Evolutionary conservation across 2,888 invertebrate species (phyloP).

Genomic region (Lycocerus yunnanus): DNA sequence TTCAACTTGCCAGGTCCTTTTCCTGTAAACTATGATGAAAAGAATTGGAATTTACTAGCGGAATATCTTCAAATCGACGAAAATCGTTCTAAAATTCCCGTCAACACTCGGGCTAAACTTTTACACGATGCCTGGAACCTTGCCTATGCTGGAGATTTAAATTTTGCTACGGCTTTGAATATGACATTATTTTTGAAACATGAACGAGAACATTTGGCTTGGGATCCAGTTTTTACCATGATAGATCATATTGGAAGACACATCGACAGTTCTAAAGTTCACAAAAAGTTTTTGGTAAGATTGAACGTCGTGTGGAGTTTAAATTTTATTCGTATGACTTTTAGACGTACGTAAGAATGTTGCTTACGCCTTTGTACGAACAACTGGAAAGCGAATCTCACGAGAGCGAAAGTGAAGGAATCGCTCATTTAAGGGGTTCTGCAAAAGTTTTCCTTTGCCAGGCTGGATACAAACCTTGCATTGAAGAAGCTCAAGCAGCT

Average conservation of each 20-base stretch:
- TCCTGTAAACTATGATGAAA: slow-evolving; percentile 79
- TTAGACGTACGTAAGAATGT: slow-evolving; percentile 70
- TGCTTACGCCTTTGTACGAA: slow-evolving; percentile 74
- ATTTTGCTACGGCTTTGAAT: slow-evolving; percentile 75
- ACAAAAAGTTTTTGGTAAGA: slow-evolving; percentile 74
- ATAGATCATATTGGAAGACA: slow-evolving; percentile 80
- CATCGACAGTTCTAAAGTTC: slow-evolving; percentile 67
- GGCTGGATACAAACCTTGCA: slow-evolving; percentile 77
- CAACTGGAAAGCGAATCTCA: slow-evolving; percentile 63
- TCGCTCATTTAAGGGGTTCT: slow-evolving; percentile 68
- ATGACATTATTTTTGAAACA: slow-evolving; percentile 77
- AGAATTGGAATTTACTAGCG: slow-evolving; percentile 77
- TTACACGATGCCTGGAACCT: slow-evolving; percentile 80
- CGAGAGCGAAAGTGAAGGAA: slow-evolving; percentile 68
- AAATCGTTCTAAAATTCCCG: slow-evolving; percentile 65
- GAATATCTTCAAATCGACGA: slow-evolving; percentile 64
- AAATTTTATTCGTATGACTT: slow-evolving; percentile 21
- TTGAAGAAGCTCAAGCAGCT: slow-evolving; percentile 73
- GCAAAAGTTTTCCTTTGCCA: slow-evolving; percentile 75
- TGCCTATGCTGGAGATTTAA: slow-evolving; percentile 76
- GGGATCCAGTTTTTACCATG: slow-evolving; percentile 84
- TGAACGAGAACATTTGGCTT: slow-evolving; percentile 76
- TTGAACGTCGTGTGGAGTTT: background rate
- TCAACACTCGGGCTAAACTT: slow-evolving; percentile 74
- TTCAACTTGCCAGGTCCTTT: slow-evolving; percentile 69